Percentiles rank a stretch among this genome's conserved stretches.
These are phyloP conservation scores for Brenthis hecate DNA, from an alignment of 2,888 invertebrate species.

Conservation along the genomic window DNA sequence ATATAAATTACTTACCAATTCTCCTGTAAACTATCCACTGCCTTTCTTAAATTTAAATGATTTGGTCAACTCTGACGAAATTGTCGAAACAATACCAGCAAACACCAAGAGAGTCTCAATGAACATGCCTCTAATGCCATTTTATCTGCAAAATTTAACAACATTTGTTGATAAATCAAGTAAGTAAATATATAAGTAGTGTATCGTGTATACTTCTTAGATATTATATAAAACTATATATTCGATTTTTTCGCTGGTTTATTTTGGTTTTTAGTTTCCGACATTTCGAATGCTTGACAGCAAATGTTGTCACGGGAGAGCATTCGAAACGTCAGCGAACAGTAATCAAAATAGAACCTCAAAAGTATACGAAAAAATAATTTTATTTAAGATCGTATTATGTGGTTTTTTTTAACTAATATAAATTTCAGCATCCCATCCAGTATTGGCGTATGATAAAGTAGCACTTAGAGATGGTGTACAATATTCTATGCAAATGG, in stretches of 20 bases:
- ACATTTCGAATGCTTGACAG: neutral
- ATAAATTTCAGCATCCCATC: slow-evolving; percentile 50
- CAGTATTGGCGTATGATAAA: slow-evolving; percentile 62
- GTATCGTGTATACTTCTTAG: too few species aligned
- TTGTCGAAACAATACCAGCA: slow-evolving; percentile 51
- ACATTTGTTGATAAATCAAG: slow-evolving; percentile 52
- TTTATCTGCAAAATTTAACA: slow-evolving; percentile 65
- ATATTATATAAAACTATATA: neutral
- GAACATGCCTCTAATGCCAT: slow-evolving; percentile 63
- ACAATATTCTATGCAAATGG: slow-evolving; percentile 74
- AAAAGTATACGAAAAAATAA: too few species aligned
- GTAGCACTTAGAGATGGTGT: slow-evolving; percentile 78
- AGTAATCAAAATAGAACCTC: too few species aligned
- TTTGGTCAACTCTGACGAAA: slow-evolving; percentile 43
- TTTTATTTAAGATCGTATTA: too few species aligned
- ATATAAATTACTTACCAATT: slow-evolving; percentile 57
- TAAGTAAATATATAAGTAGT: slow-evolving; percentile 23
- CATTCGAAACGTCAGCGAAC: too few species aligned
- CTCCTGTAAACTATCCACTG: slow-evolving; percentile 62
- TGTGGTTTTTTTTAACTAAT: too few species aligned
- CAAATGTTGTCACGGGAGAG: neutral
- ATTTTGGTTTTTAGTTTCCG: neutral
- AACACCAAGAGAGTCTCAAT: slow-evolving; percentile 59
- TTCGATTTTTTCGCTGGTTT: neutral
- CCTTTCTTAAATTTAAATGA: slow-evolving; percentile 55